Percentiles rank a stretch among this genome's conserved stretches.
phyloP scores from a whole-genome alignment of 2,113 vertebrate species.

The Mohoua ochrocephala region DNA sequence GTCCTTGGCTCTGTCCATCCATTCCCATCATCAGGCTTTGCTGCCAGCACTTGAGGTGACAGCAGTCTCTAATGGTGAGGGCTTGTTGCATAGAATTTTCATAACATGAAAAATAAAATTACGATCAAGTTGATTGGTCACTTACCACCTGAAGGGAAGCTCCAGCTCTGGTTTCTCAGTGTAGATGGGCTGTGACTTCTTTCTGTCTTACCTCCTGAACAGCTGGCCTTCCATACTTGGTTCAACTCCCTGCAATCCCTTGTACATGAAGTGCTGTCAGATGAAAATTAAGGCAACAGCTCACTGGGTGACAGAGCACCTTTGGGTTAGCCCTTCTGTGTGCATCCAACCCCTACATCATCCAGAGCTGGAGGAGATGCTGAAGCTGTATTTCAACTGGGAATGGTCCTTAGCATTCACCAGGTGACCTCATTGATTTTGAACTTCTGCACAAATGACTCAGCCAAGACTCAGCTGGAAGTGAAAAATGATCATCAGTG shows the following conservation, averaged over 20 bases:
- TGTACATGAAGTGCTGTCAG: not conserved
- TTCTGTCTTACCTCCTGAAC: not conserved
- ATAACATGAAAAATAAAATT: not conserved
- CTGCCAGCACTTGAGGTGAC: not conserved
- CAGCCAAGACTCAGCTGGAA: not conserved
- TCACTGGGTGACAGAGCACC: not conserved
- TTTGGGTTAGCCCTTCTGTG: not conserved
- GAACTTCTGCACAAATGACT: not conserved
- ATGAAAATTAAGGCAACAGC: not conserved
- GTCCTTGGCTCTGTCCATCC: not conserved
- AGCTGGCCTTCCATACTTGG: fast-evolving
- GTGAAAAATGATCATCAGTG: not conserved
- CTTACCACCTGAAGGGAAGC: not conserved
- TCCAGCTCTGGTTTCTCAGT: not conserved
- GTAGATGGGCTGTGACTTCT: not conserved
- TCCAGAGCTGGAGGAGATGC: not conserved
- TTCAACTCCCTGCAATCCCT: not conserved
- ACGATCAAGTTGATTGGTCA: not conserved
- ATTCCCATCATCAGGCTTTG: not conserved
- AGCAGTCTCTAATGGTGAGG: not conserved
- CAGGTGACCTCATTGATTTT: not conserved
- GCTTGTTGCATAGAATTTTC: not conserved
- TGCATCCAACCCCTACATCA: not conserved
- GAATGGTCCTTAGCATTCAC: not conserved
- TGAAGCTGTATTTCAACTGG: not conserved